A percentile compares a stretch with the other conserved stretches of the same genome.
Evolutionary conservation across 2,113 vertebrate genomes (phyloP).

Genomic region (Tauraco erythrolophus): DNA sequence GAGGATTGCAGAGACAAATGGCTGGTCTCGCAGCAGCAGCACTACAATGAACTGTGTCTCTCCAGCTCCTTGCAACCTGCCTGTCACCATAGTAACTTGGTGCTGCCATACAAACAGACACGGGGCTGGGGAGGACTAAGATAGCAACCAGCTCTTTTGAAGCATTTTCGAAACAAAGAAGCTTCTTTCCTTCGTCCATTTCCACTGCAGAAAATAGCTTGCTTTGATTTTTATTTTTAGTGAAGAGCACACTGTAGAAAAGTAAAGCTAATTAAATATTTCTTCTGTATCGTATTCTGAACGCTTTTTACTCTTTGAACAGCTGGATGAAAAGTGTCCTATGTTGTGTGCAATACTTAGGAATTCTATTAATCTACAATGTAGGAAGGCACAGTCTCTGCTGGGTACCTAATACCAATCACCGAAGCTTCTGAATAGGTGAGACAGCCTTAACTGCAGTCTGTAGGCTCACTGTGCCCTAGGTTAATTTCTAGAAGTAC

Average conservation of each 20-base stretch:
- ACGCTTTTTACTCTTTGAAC: background rate
- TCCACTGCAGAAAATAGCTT: background rate
- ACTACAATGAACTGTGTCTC: background rate
- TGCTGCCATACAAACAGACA: slow-evolving; percentile 3
- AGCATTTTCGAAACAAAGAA: slow-evolving; percentile 27
- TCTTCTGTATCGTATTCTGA: background rate
- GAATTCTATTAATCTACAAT: background rate
- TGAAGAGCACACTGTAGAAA: background rate
- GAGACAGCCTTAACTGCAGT: background rate
- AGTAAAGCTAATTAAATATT: slow-evolving; percentile 7
- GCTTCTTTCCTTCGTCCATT: background rate
- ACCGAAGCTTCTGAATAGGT: background rate
- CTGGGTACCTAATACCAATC: background rate
- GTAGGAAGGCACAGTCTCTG: background rate
- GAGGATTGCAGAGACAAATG: background rate
- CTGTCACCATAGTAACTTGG: slow-evolving; percentile 46
- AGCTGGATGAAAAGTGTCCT: background rate
- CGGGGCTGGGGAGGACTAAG: background rate
- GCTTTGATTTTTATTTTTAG: background rate
- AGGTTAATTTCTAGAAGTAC: background rate
- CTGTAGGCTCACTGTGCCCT: background rate
- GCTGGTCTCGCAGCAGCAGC: background rate
- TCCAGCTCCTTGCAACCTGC: background rate
- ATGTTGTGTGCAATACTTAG: background rate
- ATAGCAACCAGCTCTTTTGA: slow-evolving; percentile 7